phyloP scores from a whole-genome alignment of 92 coral and sea anemone genomes.

The Palythoa grandis region DNA sequence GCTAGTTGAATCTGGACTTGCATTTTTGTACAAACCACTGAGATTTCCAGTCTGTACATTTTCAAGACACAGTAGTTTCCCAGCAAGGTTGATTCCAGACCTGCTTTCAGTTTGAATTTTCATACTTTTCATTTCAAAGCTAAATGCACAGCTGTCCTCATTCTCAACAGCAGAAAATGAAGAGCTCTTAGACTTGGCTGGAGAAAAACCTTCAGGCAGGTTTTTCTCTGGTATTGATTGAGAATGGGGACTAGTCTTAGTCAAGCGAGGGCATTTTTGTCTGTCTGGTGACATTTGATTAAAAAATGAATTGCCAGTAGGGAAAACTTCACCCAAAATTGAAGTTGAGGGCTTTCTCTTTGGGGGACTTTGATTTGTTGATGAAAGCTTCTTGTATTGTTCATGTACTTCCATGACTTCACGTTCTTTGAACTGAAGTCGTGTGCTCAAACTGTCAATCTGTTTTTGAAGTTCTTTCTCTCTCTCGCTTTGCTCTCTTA shows the following conservation, averaged over 20 bases:
- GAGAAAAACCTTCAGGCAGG: background rate
- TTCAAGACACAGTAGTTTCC: constrained; percentile 62
- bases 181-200: background rate
- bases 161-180: background rate
- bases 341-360: constrained; percentile 53
- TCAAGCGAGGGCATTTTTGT: constrained; percentile 54
- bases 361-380: constrained; percentile 49
- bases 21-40: constrained; percentile 33
- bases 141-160: background rate
- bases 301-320: constrained; percentile 84
- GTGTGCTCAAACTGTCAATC: constrained; percentile 82
- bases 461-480: constrained; percentile 79
- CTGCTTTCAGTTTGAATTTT: background rate
- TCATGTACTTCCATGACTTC: constrained; percentile 81
- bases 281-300: constrained; percentile 59
- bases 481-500: constrained; percentile 62
- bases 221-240: constrained; percentile 26
- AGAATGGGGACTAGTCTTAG: constrained; percentile 30
- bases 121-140: constrained; percentile 13
- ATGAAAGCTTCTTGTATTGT: constrained; percentile 62
- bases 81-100: constrained; percentile 61
- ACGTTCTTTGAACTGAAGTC: constrained; percentile 81
- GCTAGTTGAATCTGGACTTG: constrained; percentile 48
- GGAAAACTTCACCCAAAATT: constrained; percentile 55
- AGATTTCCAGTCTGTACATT: constrained; percentile 47